Percentiles rank a stretch among this genome's conserved stretches.
These are phyloP conservation scores for Spea hammondii DNA, from an alignment of 2,797 vertebrate genomes.

Conservation along the genomic window DNA sequence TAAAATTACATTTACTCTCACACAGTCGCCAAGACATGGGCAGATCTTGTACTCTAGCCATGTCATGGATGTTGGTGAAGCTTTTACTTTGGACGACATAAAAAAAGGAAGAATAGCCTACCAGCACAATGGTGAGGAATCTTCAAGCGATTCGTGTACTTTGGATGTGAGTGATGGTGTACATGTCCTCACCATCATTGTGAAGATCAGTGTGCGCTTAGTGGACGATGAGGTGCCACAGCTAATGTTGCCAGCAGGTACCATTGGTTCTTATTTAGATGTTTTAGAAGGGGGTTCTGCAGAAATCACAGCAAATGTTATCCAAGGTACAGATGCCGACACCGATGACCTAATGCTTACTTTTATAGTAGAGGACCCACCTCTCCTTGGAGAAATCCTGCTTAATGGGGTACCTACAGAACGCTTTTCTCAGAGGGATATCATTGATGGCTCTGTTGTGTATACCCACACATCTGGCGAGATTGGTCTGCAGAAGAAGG, in stretches of 20 bases:
- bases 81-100: conserved; percentile 83
- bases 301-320: conserved; percentile 86
- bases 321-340: conserved; percentile 83
- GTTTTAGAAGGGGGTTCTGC: conserved; percentile 87
- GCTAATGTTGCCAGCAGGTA: conserved; percentile 78
- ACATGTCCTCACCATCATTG: conserved; percentile 85
- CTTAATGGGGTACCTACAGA: conserved; percentile 76
- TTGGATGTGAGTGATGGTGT: conserved; percentile 88
- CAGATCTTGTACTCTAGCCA: conserved; percentile 74
- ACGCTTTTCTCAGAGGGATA: conserved; percentile 87
- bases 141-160: conserved; percentile 75
- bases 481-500: conserved; percentile 80
- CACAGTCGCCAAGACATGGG: conserved; percentile 80
- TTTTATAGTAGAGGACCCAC: conserved; percentile 85
- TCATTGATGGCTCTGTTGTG: conserved; percentile 86
- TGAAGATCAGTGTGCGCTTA: conserved; percentile 81
- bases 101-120: conserved; percentile 78
- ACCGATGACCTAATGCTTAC: conserved; percentile 88
- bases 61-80: conserved; percentile 73
- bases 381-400: conserved; percentile 80
- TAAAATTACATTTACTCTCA: conserved; percentile 83
- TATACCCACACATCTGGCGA: conserved; percentile 89
- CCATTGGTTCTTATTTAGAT: conserved; percentile 86
- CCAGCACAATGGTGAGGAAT: conserved; percentile 79
- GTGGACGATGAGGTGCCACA: conserved; percentile 79